phyloP scores from a whole-genome alignment of 2,113 vertebrate genomes.

The human region DNA sequence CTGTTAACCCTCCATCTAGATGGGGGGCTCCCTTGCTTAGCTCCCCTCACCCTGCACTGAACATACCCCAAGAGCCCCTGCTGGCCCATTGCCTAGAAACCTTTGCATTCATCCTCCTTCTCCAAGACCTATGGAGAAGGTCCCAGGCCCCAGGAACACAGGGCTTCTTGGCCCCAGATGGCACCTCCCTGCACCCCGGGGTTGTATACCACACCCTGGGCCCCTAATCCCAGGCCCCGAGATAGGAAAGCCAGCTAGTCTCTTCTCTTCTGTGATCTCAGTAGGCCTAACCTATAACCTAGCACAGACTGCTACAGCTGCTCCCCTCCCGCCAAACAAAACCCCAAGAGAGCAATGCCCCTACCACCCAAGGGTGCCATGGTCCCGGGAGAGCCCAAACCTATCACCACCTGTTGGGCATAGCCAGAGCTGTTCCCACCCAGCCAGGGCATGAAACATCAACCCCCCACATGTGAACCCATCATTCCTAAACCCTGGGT shows the following conservation, averaged over 20 bases:
- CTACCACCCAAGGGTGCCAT: background rate
- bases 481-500: background rate
- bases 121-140: no score
- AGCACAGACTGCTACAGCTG: background rate
- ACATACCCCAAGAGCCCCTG: background rate
- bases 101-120: background rate
- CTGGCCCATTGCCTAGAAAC: background rate
- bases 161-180: background rate
- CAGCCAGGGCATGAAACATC: background rate
- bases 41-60: background rate
- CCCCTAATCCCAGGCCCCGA: background rate
- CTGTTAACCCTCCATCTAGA: background rate
- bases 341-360: background rate
- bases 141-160: background rate
- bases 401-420: background rate
- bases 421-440: background rate
- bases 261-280: background rate
- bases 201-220: background rate
- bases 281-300: background rate
- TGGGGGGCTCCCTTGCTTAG: accelerated
- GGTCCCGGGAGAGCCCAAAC: background rate
- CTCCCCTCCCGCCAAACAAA: background rate
- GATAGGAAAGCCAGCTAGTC: background rate
- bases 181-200: background rate
- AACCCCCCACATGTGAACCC: background rate